phyloP scores from a whole-genome alignment of 2,797 vertebrate genomes.

The Xenops minutus region DNA sequence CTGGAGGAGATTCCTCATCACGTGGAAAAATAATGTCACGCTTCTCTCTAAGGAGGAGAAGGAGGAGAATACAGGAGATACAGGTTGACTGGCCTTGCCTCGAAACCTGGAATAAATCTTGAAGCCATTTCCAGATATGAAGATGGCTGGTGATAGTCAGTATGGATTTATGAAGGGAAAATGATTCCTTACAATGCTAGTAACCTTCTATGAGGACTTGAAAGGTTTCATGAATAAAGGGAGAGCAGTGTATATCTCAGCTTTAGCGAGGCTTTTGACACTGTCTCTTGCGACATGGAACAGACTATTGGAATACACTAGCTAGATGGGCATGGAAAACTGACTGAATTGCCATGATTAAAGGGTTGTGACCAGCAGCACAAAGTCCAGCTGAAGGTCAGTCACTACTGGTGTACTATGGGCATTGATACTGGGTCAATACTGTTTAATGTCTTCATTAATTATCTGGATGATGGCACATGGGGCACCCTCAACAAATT shows the following conservation, averaged over 20 bases:
- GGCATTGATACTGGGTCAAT: neutral
- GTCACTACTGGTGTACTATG: neutral
- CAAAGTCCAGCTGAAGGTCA: neutral
- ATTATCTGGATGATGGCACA: neutral
- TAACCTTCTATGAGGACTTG: neutral
- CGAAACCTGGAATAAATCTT: neutral
- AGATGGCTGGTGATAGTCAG: neutral
- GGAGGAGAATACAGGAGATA: neutral
- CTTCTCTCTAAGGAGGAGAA: neutral
- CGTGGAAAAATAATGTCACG: fast-evolving
- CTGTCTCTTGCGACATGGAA: neutral
- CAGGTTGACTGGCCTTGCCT: neutral
- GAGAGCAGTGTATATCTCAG: neutral
- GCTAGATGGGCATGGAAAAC: neutral
- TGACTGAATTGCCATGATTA: neutral
- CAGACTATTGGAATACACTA: neutral
- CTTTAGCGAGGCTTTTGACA: neutral
- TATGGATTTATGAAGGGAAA: neutral
- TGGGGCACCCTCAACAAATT: neutral
- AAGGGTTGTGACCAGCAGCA: neutral
- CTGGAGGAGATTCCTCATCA: neutral
- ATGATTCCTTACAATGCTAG: neutral
- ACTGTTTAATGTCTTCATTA: neutral
- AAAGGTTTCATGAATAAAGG: neutral
- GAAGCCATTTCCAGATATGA: neutral